A percentile compares a stretch with the other conserved stretches of the same genome.
These are phyloP conservation scores for Brachionus sp. DNA, from an alignment of 1,140 invertebrate species.

Conservation along the genomic window DNA sequence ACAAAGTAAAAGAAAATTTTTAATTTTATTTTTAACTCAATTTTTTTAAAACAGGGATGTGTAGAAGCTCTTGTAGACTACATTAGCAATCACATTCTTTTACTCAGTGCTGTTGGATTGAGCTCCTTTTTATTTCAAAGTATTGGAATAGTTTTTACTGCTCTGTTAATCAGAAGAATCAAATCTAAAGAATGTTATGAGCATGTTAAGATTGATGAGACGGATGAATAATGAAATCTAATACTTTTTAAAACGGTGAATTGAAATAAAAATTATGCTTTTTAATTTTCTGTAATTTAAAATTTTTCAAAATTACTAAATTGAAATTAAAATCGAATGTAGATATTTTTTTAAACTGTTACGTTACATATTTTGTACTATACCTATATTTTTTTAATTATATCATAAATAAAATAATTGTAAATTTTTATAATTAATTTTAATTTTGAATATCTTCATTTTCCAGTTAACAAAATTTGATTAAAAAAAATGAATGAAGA, in stretches of 20 bases:
- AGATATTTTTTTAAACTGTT: background rate
- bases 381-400: background rate
- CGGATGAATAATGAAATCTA: background rate
- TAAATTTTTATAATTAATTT: background rate
- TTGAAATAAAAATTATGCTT: background rate
- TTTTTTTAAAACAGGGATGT: background rate
- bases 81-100: constrained; percentile 27
- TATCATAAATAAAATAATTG: background rate
- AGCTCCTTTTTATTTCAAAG: constrained; percentile 24
- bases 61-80: background rate
- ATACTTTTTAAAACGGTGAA: background rate
- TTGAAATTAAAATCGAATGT: background rate
- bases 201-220: background rate
- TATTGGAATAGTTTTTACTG: constrained; percentile 19
- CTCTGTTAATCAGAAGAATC: constrained; percentile 1
- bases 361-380: background rate
- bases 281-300: background rate
- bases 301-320: background rate
- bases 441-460: too few species aligned
- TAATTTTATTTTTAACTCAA: background rate
- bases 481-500: too few species aligned
- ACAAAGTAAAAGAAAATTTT: background rate
- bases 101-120: background rate
- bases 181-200: background rate
- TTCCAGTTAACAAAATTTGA: too few species aligned